Conservation (phyloP, 2,888 invertebrate genomes). For the Rotaria socialis region DNA sequence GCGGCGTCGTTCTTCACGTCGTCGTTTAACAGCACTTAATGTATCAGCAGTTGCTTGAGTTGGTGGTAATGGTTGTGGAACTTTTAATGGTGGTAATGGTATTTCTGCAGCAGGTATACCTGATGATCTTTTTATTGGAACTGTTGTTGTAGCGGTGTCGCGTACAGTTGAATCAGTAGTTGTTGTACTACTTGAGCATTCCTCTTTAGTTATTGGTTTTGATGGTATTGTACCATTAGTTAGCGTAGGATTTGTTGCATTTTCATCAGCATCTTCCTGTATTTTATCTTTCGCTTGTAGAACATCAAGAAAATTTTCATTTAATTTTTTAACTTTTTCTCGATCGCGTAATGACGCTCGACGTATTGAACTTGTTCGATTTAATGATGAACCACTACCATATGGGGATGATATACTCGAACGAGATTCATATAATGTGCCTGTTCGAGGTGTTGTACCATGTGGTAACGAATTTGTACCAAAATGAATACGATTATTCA, state of each 20-base stretch:
- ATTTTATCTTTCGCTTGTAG: constrained; percentile 17
- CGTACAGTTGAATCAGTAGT: neutral
- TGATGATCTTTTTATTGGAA: neutral
- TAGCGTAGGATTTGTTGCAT: neutral
- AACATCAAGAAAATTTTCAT: constrained; percentile 25
- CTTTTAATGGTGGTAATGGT: neutral
- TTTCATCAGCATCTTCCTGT: constrained; percentile 24
- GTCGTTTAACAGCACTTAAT: constrained; percentile 20
- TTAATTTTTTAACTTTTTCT: constrained; percentile 38
- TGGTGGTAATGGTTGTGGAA: neutral
- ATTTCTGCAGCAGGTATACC: neutral
- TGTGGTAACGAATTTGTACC: constrained; percentile 34
- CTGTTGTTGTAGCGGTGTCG: neutral
- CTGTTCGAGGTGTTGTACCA: neutral
- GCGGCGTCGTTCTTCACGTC: constrained; percentile 27
- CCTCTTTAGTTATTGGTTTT: neutral
- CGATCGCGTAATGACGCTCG: constrained; percentile 41
- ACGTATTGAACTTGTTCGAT: constrained; percentile 44
- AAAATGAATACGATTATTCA: neutral
- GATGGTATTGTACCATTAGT: neutral
- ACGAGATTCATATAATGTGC: constrained; percentile 33
- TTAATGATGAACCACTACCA: constrained; percentile 40
- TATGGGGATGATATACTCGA: constrained; percentile 41
- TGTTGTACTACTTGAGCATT: neutral
- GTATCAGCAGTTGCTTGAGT: neutral